Evolutionary conservation across 1,140 invertebrate genomes (phyloP), one percentile per base, ranked within the genome.

Genomic region (Teleogryllus occipitalis): DNA sequence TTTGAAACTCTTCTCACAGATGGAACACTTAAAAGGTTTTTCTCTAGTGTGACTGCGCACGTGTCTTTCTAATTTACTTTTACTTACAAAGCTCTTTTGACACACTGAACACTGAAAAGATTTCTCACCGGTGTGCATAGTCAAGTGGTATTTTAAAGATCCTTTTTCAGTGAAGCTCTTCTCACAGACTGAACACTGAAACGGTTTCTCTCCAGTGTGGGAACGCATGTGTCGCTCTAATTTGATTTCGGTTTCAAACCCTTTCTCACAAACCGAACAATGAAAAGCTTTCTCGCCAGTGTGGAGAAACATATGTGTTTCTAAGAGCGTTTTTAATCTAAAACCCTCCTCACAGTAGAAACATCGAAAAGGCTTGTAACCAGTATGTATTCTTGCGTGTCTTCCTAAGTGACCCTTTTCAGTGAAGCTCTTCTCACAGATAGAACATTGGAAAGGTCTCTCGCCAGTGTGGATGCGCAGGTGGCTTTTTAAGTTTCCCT

Each of bases 301-400:
- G 81, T 95, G 93, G 15, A 82, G 82, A 47, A 80, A 81, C 74
- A 84, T 81, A 76, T 84, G 84, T 10, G 80, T 81, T 49, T 82
- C 82, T 12, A 84, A 79, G 27, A 15, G 18, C 8, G 18, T n/a
- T 27, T 47, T 47, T 0, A 47, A 76, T 8, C 27, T 39, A 27
- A 80, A 80, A n/a, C 22, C 14, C 54, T 92, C 93, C 54, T 85
- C 85, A 84, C 92, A 93, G 49, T 91, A 87, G 81, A 91, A 90
- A 83, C 92, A 93, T 81, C 91, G 89, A 83, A 93, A 93, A 65
- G 92, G 89, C 85, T 92, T 91, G 84, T 93, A 92, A 7, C 91
- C 91, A 14, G 84, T 83, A 79, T 84, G 83, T n/a, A 65, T 46
- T 27, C 49, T 47, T 27, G 27, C n/a, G 73, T 78, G 78, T 27